A percentile compares a stretch with the other conserved stretches of the same genome.
phyloP scores from a whole-genome alignment of 92 coral and sea anemone species.

The Blastomussa wellsi region DNA sequence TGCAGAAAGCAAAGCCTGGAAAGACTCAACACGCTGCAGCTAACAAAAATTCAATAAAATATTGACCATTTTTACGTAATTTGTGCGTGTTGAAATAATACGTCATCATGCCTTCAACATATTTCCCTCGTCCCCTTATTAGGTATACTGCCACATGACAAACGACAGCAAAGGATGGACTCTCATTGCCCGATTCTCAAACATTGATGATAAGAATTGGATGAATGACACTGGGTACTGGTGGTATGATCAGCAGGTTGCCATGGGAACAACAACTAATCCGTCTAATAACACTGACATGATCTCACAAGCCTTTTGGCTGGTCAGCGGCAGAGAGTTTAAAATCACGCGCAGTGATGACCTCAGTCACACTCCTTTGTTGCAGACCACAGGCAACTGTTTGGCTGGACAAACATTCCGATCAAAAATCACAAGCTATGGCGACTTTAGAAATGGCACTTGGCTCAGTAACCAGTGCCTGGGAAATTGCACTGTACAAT shows the following conservation, averaged over 20 bases:
- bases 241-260: conserved; percentile 25
- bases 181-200: conserved; percentile 58
- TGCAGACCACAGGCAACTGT: conserved; percentile 40
- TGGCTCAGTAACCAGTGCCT: conserved; percentile 44
- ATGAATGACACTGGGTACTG: conserved; percentile 34
- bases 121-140: not conserved
- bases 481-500: conserved; percentile 44
- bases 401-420: conserved; percentile 52
- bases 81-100: no score
- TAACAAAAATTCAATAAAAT: no score
- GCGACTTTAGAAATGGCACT: conserved; percentile 44
- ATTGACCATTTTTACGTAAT: no score
- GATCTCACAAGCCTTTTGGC: conserved; percentile 55
- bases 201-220: conserved; percentile 42
- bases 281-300: conserved; percentile 32
- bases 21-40: no score
- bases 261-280: conserved; percentile 17
- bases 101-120: not conserved
- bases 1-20: no score
- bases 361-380: conserved; percentile 40
- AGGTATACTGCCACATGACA: conserved; percentile 25
- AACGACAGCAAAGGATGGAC: conserved; percentile 34
- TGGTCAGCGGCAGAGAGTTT: conserved; percentile 33
- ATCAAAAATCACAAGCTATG: conserved; percentile 40
- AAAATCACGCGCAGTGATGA: conserved; percentile 61